Evolutionary conservation across 2,888 invertebrate species (phyloP), one percentile per base, ranked within the genome.

Genomic region (Agrotis exclamationis): DNA sequence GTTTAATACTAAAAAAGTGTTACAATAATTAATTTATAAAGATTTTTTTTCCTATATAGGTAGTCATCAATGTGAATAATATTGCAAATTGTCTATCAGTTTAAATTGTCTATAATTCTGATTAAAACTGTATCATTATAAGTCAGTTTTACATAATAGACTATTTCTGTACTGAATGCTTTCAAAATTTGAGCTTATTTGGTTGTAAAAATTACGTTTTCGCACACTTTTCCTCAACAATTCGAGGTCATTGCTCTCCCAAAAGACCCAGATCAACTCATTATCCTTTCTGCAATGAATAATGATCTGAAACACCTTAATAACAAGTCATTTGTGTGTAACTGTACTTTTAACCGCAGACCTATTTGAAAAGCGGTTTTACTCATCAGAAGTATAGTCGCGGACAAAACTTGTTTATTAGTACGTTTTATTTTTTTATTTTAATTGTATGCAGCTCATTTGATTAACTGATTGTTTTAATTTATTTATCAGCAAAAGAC

Each of bases 291-390:
- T 33, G 11, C 45, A 44, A 68, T 65, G 22, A 58, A 9, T 59
- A 33, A 66, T 65, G 45, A 45, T 56, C 14, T 70, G 28, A 63
- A 20, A 20, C 18, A 65, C 62, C 48, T 57, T 51, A 74, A 65
- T 77, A 63, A 60, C 20, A 59, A 51, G 70, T 50, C 1, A 24
- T 74, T 67, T 70, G 48, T 67, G 53, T 33, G 45, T 60, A 79
- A 75, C 66, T 67, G 79, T 70, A 62, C 44, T 54, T 53, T 50
- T 20, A 47, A 75, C 53, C 39, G 44, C 53, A 5, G 33, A 56
- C 13, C 6, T 33, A 33, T 53, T 57, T 70, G 57, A 60, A 24
- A 51, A 60, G n/a, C 14, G 3, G 14, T 54, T 18, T 33, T 48
- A 54, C 3, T n/a, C 14, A 3, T 6, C 5, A 2, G n/a, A 54